A percentile compares a stretch with the other conserved stretches of the same genome.
phyloP scores from a whole-genome alignment of 2,113 vertebrate species.

The Calidris pugnax region DNA sequence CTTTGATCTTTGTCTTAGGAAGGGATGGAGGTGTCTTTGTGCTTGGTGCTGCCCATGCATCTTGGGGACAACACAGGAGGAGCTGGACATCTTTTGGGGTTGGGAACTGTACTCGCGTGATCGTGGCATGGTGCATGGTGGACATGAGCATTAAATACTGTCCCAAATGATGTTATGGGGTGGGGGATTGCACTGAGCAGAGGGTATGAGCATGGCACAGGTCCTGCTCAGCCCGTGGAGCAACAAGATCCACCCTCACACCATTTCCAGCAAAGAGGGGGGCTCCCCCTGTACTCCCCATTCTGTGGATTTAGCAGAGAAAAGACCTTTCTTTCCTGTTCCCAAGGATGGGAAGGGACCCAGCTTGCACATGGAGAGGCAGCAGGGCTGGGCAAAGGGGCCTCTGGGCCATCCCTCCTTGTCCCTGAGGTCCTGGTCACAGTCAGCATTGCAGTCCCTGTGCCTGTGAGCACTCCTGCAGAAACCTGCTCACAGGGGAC shows the following conservation, averaged over 20 bases:
- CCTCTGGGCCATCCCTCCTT: background rate
- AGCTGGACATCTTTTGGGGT: background rate
- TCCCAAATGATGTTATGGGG: background rate
- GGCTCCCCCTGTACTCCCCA: background rate
- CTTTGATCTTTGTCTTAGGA: background rate
- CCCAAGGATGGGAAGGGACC: background rate
- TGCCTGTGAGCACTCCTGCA: background rate
- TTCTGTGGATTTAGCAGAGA: accelerated
- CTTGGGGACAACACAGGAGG: accelerated
- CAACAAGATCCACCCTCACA: background rate
- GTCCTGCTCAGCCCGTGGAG: background rate
- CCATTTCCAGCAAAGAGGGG: background rate
- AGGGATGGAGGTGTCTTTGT: background rate
- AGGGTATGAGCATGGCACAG: accelerated
- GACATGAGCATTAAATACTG: background rate
- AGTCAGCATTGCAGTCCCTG: background rate
- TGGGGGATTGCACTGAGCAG: background rate
- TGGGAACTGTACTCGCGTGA: background rate
- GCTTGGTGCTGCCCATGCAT: accelerated
- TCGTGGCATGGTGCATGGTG: accelerated
- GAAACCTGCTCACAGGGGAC: background rate
- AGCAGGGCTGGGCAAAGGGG: background rate
- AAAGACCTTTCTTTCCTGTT: background rate
- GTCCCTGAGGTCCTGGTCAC: background rate
- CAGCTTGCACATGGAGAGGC: background rate